Evolutionary conservation across 2,113 vertebrate genomes (phyloP).

Genomic region (human (Homo sapiens)): DNA sequence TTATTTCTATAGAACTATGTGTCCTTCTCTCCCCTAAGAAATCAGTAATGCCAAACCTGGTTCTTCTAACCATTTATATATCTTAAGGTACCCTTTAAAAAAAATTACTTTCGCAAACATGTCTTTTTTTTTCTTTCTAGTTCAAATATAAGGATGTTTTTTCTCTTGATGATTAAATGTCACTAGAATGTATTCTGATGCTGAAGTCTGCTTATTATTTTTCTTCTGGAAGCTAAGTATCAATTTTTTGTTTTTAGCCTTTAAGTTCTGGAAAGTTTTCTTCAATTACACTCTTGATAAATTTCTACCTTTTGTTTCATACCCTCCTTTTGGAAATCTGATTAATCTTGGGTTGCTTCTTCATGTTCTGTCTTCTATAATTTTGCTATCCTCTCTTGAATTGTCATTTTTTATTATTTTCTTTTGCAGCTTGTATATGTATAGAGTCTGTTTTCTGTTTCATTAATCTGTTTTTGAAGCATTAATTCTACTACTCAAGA

Average conservation of each 20-base stretch:
- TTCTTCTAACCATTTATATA: neutral
- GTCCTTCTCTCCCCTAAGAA: neutral
- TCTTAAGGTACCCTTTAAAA: neutral
- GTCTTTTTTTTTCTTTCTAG: neutral
- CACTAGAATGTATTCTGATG: neutral
- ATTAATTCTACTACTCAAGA: neutral
- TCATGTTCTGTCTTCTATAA: neutral
- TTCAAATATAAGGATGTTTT: neutral
- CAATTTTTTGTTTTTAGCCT: neutral
- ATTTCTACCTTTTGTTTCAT: neutral
- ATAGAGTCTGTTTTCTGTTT: conserved; percentile 6
- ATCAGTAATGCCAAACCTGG: neutral
- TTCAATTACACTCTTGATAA: conserved; percentile 5
- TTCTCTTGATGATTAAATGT: neutral
- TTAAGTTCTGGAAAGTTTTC: conserved; percentile 2
- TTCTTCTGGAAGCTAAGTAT: neutral
- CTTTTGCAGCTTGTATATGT: neutral
- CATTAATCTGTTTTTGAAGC: conserved; percentile 23
- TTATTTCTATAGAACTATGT: neutral
- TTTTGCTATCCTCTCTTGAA: neutral
- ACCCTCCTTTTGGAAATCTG: neutral
- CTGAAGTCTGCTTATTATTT: neutral
- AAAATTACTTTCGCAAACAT: neutral
- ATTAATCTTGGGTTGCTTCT: neutral
- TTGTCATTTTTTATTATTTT: conserved; percentile 24